These are phyloP conservation scores for Montipora capitata DNA, from an alignment of 92 coral and sea anemone genomes.

Conservation along the genomic window DNA sequence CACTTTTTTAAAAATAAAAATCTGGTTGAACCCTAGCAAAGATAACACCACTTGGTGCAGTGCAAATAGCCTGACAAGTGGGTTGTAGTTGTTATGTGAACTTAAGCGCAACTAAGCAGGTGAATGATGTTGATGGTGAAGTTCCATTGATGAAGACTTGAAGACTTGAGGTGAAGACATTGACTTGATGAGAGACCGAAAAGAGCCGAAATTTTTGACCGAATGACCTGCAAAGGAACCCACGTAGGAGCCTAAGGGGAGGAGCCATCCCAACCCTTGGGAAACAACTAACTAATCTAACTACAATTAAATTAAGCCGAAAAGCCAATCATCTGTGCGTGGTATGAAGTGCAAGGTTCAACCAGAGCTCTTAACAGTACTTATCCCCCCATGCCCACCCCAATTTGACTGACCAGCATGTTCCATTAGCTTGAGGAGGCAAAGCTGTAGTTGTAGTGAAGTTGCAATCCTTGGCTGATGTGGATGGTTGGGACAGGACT, in stretches of 20 bases:
- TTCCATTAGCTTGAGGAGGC: not conserved
- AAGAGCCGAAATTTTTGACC: too few relatives aligned
- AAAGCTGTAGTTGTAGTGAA: too few relatives aligned
- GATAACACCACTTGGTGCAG: not conserved
- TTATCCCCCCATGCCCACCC: not conserved
- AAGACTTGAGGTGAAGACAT: not conserved
- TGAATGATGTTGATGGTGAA: not conserved
- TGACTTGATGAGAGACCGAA: too few relatives aligned
- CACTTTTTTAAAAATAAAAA: not conserved
- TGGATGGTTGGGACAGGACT: too few relatives aligned
- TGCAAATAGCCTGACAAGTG: not conserved
- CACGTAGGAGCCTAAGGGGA: too few relatives aligned
- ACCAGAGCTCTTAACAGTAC: not conserved
- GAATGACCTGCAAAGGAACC: too few relatives aligned
- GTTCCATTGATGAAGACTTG: not conserved
- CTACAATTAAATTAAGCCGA: not conserved
- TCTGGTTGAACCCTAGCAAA: slow-evolving; percentile 1
- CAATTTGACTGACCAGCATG: not conserved
- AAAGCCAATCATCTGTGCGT: slow-evolving; percentile 3
- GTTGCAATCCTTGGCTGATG: too few relatives aligned
- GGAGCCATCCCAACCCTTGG: too few relatives aligned
- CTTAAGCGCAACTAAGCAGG: slow-evolving; percentile 13
- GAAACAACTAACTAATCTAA: not conserved
- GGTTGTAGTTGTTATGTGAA: not conserved
- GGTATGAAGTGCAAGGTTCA: not conserved